Conservation (phyloP, 2,797 vertebrate genomes). For the Cossypha caffra region DNA sequence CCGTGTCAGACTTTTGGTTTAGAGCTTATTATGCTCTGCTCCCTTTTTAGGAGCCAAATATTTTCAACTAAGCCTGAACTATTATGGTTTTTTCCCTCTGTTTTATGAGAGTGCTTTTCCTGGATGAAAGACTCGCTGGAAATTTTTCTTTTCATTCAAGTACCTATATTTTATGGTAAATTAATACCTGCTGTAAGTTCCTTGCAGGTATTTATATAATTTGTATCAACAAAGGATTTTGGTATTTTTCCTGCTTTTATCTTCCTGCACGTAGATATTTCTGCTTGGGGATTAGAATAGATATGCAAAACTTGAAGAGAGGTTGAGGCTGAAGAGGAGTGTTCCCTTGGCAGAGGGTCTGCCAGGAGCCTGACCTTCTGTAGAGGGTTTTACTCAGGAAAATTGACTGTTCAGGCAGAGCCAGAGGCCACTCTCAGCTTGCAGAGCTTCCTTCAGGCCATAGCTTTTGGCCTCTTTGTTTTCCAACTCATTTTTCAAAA, state of each 20-base stretch:
- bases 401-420: not conserved
- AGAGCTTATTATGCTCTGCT: not conserved
- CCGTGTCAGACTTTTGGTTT: not conserved
- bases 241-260: not conserved
- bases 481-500: not conserved
- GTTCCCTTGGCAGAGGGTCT: not conserved
- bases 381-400: not conserved
- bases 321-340: not conserved
- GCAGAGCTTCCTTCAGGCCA: not conserved
- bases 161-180: not conserved
- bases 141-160: not conserved
- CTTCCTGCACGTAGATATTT: not conserved
- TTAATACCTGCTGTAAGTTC: not conserved
- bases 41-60: not conserved
- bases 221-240: not conserved
- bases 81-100: not conserved
- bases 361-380: not conserved
- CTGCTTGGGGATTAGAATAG: not conserved
- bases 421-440: not conserved
- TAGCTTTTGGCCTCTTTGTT: not conserved
- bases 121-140: not conserved
- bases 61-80: not conserved
- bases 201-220: not conserved
- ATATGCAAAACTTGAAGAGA: accelerated
- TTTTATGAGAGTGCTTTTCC: not conserved